Evolutionary conservation across 2,797 vertebrate species (phyloP).

Genomic region (Micrastur ruficollis): DNA sequence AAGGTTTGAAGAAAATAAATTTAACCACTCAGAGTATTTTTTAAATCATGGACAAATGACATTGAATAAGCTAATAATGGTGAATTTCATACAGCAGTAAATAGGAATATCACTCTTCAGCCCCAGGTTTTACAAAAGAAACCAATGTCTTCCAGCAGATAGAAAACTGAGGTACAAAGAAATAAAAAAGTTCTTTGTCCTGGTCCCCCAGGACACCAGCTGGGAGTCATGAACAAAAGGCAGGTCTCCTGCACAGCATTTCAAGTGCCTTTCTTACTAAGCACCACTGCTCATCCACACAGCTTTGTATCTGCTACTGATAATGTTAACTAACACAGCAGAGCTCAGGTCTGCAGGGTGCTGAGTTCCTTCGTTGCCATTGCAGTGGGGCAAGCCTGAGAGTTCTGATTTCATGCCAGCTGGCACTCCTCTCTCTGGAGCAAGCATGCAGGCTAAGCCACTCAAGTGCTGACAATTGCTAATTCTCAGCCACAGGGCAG

Average conservation of each 20-base stretch:
- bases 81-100: neutral
- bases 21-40: neutral
- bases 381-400: rapidly evolving
- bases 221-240: neutral
- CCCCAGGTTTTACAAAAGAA: neutral
- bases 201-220: neutral
- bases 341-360: neutral
- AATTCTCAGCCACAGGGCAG: neutral
- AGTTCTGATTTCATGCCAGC: neutral
- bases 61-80: neutral
- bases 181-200: neutral
- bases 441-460: neutral
- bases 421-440: neutral
- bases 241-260: neutral
- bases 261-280: neutral
- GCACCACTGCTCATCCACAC: neutral
- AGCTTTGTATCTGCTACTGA: rapidly evolving
- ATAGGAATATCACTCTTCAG: neutral
- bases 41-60: neutral
- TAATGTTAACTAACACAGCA: neutral
- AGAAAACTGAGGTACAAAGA: neutral
- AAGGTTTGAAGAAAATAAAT: slow-evolving; percentile 9
- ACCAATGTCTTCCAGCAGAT: neutral
- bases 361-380: neutral
- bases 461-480: neutral